Base-by-base conservation (phyloP, 2,797 vertebrate genomes). In the Microctenopoma lineatum region DNA sequence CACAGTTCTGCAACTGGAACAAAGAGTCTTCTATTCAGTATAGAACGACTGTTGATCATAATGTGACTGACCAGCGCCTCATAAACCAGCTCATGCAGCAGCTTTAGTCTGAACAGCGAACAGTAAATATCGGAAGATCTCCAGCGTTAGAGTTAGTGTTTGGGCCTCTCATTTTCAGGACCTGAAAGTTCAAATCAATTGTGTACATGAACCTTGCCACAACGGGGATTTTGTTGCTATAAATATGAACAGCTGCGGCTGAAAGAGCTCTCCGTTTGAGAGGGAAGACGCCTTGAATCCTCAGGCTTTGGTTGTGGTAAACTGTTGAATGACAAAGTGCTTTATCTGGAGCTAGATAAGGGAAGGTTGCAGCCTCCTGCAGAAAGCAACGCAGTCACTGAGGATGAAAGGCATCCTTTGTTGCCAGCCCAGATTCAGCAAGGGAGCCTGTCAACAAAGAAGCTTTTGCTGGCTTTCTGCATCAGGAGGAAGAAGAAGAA, bases 331-430 rank as follows among this genome's bases (percentile, higher is more conserved):
- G 75, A 88, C 77, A 80, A 65, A 80, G 81, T 65, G 65, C 68
- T 83, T 91, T 87, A 90, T 91, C 85, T 79, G 52, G 12, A 42
- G 65, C 56, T 70, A 79, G 89, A 88, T 89, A 89, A 87, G 82
- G 63, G 77, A 77, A 73, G 84, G 83, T 88, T 81, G 74, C 83
- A 80, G 88, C 81, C 83, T 85, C 70, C 77, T 76, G 75, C 70
- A 86, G 87, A 84, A 72, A 84, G 73, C 51, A 39, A 59, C 29
- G 39, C 79, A 83, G 78, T 62, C 79, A 55, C 71, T 38, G 73
- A 79, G 78, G 84, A 85, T 87, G 80, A 89, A 87, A 90, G 76
- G 75, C 71, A 58, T 60, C 56, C 77, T 89, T 87, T 90, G 87
- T 90, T 88, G 76, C 67, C 82, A 75, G 15, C 75, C 57, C 73